Conservation (phyloP, 1,140 invertebrate species). For the Platyura marginata region DNA sequence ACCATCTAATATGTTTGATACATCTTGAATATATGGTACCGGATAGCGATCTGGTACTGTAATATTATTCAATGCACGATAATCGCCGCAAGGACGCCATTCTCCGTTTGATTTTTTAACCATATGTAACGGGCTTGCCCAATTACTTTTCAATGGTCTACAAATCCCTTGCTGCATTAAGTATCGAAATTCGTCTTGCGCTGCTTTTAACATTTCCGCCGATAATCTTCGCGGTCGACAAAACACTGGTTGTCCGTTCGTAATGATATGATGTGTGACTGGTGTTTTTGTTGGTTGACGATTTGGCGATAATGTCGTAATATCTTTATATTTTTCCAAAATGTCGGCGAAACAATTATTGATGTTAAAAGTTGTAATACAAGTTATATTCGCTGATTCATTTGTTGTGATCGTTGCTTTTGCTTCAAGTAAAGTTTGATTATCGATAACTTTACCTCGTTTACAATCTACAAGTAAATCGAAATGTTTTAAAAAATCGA, state of each 20-base stretch:
- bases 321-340: conserved; percentile 9
- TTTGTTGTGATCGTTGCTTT: conserved; percentile 2
- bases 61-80: conserved; percentile 21
- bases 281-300: not conserved
- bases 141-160: conserved; percentile 18
- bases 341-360: conserved; percentile 5
- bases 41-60: conserved; percentile 21
- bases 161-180: conserved; percentile 13
- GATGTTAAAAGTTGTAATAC: conserved; percentile 1
- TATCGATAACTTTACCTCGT: conserved; percentile 13
- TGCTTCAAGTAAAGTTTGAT: conserved; percentile 5
- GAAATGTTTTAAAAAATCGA: conserved; percentile 19
- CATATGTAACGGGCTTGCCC: conserved; percentile 26
- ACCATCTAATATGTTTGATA: conserved; percentile 14
- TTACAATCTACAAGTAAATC: conserved; percentile 16
- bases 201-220: conserved; percentile 12
- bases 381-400: conserved; percentile 4
- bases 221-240: conserved; percentile 15
- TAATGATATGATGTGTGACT: conserved; percentile 8
- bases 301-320: no score
- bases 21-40: conserved; percentile 15
- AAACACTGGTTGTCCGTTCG: conserved; percentile 13
- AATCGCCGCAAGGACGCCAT: conserved; percentile 26
- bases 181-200: conserved; percentile 10
- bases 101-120: conserved; percentile 20